A percentile compares a stretch with the other conserved stretches of the same genome.
Evolutionary conservation across 2,888 invertebrate species (phyloP).

Genomic region (Lymantria monacha): DNA sequence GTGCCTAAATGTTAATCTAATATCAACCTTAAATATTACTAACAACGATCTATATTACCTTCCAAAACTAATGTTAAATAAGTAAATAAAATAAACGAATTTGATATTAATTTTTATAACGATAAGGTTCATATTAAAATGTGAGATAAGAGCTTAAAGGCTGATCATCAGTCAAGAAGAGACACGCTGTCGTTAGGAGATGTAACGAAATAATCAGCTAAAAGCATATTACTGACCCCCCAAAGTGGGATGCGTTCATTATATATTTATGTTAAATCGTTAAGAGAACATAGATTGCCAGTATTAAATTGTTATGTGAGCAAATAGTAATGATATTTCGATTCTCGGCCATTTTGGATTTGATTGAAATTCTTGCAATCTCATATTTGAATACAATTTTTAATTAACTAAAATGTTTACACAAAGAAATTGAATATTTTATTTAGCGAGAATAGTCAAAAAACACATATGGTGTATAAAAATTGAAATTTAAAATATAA

Average conservation of each 20-base stretch:
- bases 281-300: neutral
- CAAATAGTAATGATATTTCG: no score
- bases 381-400: no score
- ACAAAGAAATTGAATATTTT: no score
- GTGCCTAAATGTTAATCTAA: neutral
- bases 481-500: no score
- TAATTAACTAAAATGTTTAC: no score
- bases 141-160: neutral
- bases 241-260: conserved; percentile 2
- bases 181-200: conserved; percentile 26
- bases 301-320: neutral
- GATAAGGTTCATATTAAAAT: neutral
- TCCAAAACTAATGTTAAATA: neutral
- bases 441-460: no score
- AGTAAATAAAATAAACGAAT: neutral
- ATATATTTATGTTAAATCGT: neutral
- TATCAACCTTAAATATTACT: neutral
- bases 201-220: conserved; percentile 35
- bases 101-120: neutral
- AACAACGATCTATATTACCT: no score
- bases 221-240: conserved; percentile 27
- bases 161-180: conserved; percentile 18
- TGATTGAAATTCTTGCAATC: no score
- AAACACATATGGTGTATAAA: no score
- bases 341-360: no score